Evolutionary conservation across 2,888 invertebrate genomes (phyloP), one percentile per base, ranked within the genome.

Genomic region (Axea sp.): DNA sequence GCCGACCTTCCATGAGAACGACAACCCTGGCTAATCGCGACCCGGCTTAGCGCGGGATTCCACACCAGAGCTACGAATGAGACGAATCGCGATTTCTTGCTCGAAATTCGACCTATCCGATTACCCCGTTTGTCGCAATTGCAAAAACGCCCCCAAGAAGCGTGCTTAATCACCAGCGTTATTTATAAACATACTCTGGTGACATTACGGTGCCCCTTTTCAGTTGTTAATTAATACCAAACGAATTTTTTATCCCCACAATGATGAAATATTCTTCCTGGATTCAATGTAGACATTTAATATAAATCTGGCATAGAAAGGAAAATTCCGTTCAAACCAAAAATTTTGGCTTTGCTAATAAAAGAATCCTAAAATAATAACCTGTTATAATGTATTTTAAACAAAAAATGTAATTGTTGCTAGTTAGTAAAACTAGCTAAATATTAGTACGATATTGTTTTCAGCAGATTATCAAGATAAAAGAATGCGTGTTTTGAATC

Each of bases 1-100:
- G 76, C 68, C 71, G 72, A 73, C 76, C 69, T 74, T 75, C 76
- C 75, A 47, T 72, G 73, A 35, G 49, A 59, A 19, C 73, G 62
- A 73, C 62, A 72, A 53, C 41, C 71, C 59, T 39, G 37, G 37
- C 64, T 62, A 76, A 77, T 77, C 60, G 74, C 43, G 37, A 30
- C 7, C 15, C 30, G 43, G 41, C 71, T 15, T 39, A 37, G 35
- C 33, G 43, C 57, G 47, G 24, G 37, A 71, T 62, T 62, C 26
- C 30, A 26, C 31, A 39, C 68, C 49, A 57, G 43, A 37, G 47
- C 45, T 62, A 72, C 49, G 53, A 47, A 73, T 67, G 71, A 64
- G 26, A 69, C 51, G 35, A 62, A 71, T 75, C 49, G 64, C 62
- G 71, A 69, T 67, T 73, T 78, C 71, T 62, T 68, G 60, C 45